phyloP scores from a whole-genome alignment of 2,113 vertebrate genomes.

The Todiramphus saurophagus region DNA sequence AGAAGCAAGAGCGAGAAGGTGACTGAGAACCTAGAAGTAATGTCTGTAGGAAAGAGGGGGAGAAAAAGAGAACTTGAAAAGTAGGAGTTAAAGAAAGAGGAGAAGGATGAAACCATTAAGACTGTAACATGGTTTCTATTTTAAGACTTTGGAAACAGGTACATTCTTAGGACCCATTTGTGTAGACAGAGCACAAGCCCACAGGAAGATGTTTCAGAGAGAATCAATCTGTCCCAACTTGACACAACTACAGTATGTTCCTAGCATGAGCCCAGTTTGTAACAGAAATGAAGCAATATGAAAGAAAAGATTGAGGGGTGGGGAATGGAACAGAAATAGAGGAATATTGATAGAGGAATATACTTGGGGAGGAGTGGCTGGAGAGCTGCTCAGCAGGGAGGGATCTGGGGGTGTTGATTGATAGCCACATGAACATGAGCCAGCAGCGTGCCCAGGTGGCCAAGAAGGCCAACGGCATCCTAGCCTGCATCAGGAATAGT shows the following conservation, averaged over 20 bases:
- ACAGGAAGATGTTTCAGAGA: neutral
- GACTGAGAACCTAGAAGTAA: neutral
- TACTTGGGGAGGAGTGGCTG: too few species aligned
- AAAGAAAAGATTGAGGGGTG: neutral
- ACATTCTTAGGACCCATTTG: neutral
- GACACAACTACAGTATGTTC: neutral
- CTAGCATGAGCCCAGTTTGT: neutral
- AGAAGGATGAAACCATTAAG: neutral
- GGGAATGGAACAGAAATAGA: neutral
- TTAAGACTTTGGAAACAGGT: neutral
- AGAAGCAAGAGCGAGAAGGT: neutral
- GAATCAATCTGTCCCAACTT: neutral
- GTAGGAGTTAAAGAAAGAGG: neutral
- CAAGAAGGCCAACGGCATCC: too few species aligned
- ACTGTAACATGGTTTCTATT: neutral
- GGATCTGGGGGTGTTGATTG: too few species aligned
- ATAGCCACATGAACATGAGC: too few species aligned
- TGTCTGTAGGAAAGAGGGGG: neutral
- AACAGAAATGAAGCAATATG: neutral
- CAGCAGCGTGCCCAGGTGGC: too few species aligned
- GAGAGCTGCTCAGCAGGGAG: too few species aligned
- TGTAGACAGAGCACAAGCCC: neutral
- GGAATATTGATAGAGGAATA: neutral
- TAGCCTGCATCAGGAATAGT: too few species aligned
- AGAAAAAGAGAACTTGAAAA: neutral